Conservation (phyloP, 2,113 vertebrate species). For the Falcunculus frontatus region DNA sequence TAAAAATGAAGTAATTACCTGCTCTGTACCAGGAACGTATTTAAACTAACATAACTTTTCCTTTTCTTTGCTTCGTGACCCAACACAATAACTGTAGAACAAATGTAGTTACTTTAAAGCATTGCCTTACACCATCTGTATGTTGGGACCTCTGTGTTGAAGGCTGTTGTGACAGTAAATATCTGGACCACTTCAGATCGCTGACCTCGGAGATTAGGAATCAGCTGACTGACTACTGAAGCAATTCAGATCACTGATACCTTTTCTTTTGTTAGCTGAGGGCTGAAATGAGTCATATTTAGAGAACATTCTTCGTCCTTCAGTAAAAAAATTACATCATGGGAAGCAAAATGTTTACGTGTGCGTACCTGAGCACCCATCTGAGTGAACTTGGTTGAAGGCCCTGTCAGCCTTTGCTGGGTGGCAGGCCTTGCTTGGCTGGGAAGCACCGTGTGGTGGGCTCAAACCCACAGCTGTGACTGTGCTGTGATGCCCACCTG, state of each 20-base stretch:
- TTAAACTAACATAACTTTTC: background rate
- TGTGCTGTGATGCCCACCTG: accelerated
- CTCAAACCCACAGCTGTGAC: accelerated
- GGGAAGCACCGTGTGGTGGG: accelerated
- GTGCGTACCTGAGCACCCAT: background rate
- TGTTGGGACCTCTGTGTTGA: background rate
- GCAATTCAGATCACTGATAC: background rate
- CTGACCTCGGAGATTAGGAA: background rate
- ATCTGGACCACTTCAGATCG: background rate
- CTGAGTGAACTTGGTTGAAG: background rate
- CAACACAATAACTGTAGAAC: background rate
- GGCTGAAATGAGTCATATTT: background rate
- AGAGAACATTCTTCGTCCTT: background rate
- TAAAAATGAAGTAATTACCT: background rate
- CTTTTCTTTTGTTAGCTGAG: background rate
- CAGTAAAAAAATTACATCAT: background rate
- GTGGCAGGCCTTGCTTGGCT: background rate
- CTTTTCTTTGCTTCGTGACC: background rate
- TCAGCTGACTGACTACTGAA: background rate
- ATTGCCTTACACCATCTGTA: background rate
- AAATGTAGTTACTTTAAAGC: background rate
- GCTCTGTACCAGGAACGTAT: background rate
- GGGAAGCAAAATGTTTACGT: background rate
- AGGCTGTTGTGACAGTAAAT: background rate
- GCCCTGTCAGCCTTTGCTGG: background rate